Conservation (phyloP, 2,888 invertebrate genomes). For the Eupeodes luniger region DNA sequence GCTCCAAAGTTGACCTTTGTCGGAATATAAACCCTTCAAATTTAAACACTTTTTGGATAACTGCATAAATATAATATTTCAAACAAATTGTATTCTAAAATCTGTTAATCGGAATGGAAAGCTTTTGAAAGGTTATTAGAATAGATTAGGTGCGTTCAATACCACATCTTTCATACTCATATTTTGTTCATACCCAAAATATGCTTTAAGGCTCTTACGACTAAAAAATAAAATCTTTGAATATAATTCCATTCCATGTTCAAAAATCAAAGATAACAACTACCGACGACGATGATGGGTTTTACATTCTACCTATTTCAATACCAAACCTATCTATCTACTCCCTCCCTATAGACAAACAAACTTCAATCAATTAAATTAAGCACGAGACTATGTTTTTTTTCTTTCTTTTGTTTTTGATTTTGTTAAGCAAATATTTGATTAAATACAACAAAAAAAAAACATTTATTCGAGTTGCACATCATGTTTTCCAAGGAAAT, state of each 20-base stretch:
- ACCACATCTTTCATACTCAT: too few species aligned
- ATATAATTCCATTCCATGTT: slow-evolving; percentile 1
- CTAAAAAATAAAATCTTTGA: neutral
- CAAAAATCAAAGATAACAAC: slow-evolving; percentile 16
- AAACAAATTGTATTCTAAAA: too few species aligned
- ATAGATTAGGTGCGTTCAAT: too few species aligned
- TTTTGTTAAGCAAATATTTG: slow-evolving; percentile 51
- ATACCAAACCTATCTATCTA: neutral
- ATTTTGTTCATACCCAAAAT: too few species aligned
- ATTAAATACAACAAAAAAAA: neutral
- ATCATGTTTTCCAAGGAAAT: slow-evolving; percentile 2
- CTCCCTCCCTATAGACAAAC: neutral
- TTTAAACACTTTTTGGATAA: too few species aligned
- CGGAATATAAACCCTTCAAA: too few species aligned
- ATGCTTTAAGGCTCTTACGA: too few species aligned
- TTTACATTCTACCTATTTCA: neutral
- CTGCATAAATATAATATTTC: too few species aligned
- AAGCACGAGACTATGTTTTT: slow-evolving; percentile 33
- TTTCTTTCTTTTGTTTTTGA: slow-evolving; percentile 4
- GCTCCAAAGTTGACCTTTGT: too few species aligned
- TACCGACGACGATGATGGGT: neutral
- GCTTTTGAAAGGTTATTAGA: too few species aligned
- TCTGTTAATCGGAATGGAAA: too few species aligned
- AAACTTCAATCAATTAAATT: slow-evolving; percentile 29
- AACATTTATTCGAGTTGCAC: neutral